Evolutionary conservation across 1,140 invertebrate genomes (phyloP), one percentile per base, ranked within the genome.

Genomic region (Conus ventricosus): DNA sequence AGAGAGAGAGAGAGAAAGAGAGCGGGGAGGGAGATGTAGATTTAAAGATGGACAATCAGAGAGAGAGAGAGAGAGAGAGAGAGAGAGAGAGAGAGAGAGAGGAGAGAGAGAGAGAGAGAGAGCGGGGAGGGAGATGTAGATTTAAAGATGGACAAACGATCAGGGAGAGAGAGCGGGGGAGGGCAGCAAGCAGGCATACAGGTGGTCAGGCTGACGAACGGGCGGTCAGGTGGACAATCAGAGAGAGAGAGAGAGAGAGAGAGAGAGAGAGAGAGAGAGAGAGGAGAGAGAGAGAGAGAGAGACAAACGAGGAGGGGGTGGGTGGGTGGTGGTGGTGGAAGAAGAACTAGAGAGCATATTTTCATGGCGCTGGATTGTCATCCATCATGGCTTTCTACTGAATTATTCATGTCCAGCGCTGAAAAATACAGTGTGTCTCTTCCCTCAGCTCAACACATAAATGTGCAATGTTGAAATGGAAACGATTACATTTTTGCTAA

Each of bases 181-280:
- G 7, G 25, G 71, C 2, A n/a, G 25, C 20, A 75, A n/a, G 25
- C 15, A 75, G 71, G 7, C 0, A 75, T 0, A 75, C 17, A 75
- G 71, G 25, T 6, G 25, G 71, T 23, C 17, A 75, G 71, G 25
- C 17, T n/a, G n/a, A n/a, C n/a, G n/a, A n/a, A n/a, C n/a, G 7
- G 71, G 25, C 17, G 7, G 39, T 39, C 39, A 39, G 39, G 39
- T 39, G 3, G 3, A 39, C 39, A 39, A 3, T 0, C 39, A 39
- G 71, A 75, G 71, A 75, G 15, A 75, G 13, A 7, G 15, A 39
- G 39, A 39, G 39, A 75, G 71, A 75, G 71, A 75, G 71, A 75
- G 71, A 75, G 71, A 75, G 71, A 75, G 71, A 75, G 71, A 75
- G 71, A 75, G 23, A 15, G 60, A 67, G 60, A 67, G 60, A 67